A percentile compares a stretch with the other conserved stretches of the same genome.
phyloP scores from a whole-genome alignment of 2,888 invertebrate genomes.

The Dugesia japonica region DNA sequence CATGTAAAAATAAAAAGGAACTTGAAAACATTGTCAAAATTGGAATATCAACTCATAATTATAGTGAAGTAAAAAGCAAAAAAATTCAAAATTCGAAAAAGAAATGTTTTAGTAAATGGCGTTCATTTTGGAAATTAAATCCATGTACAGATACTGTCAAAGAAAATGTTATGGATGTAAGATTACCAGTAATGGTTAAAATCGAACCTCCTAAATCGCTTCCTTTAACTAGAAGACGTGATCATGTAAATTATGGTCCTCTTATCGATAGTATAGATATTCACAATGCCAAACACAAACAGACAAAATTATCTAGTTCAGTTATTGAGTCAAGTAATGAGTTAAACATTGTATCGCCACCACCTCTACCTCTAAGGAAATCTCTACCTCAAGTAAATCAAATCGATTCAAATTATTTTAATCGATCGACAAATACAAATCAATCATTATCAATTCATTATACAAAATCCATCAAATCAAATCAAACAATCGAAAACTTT shows the following conservation, averaged over 20 bases:
- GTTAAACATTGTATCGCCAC: background rate
- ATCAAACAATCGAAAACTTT: background rate
- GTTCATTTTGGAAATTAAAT: constrained; percentile 16
- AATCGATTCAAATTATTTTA: background rate
- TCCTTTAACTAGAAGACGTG: background rate
- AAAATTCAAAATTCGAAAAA: background rate
- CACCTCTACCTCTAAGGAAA: background rate
- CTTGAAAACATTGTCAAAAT: background rate
- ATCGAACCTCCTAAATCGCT: background rate
- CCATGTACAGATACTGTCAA: background rate
- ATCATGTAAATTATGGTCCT: background rate
- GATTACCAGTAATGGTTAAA: background rate
- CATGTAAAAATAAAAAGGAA: background rate
- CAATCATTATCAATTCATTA: background rate
- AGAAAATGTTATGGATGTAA: background rate
- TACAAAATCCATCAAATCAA: background rate
- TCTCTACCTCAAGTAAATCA: constrained; percentile 15
- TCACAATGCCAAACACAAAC: constrained; percentile 10
- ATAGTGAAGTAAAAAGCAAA: background rate
- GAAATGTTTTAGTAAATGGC: constrained; percentile 7
- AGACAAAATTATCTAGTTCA: background rate
- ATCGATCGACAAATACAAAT: background rate
- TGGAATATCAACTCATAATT: background rate
- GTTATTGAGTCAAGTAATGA: background rate
- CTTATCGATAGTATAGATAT: background rate